A percentile compares a stretch with the other conserved stretches of the same genome.
Evolutionary conservation across 2,797 vertebrate species (phyloP).

Genomic region (Malurus splendens): DNA sequence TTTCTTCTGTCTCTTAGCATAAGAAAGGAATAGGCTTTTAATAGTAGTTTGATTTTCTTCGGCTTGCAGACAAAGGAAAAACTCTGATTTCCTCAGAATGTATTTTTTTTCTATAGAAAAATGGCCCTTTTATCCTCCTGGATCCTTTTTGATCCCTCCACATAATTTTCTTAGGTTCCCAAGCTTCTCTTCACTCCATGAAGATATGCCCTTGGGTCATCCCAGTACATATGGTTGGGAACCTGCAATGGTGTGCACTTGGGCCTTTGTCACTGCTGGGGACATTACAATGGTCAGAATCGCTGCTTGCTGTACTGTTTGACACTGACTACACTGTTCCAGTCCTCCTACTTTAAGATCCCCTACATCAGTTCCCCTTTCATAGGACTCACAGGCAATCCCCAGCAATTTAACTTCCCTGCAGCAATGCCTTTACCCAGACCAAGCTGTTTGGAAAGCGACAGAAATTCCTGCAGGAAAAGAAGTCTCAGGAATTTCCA

Average conservation of each 20-base stretch:
- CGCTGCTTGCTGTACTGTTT: neutral
- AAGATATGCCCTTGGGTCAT: neutral
- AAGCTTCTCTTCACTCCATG: neutral
- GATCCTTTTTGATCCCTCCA: neutral
- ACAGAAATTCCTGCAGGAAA: neutral
- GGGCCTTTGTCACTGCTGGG: neutral
- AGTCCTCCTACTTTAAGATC: neutral
- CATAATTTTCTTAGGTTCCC: neutral
- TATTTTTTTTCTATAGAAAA: neutral
- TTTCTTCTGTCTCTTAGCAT: conserved; percentile 4
- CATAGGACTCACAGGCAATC: neutral
- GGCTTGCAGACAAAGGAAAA: neutral
- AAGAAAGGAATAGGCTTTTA: neutral
- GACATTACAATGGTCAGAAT: neutral
- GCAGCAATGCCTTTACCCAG: neutral
- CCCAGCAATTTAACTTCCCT: neutral
- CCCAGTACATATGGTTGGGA: neutral
- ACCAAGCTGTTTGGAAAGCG: neutral
- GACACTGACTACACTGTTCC: neutral
- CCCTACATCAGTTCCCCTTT: neutral
- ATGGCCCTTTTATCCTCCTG: neutral
- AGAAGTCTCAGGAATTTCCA: neutral
- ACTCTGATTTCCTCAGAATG: neutral
- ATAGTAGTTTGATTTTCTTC: neutral
- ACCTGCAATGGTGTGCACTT: neutral